A percentile compares a stretch with the other conserved stretches of the same genome.
Evolutionary conservation across 2,888 invertebrate species (phyloP).

Genomic region (Drosophila fungiperda): DNA sequence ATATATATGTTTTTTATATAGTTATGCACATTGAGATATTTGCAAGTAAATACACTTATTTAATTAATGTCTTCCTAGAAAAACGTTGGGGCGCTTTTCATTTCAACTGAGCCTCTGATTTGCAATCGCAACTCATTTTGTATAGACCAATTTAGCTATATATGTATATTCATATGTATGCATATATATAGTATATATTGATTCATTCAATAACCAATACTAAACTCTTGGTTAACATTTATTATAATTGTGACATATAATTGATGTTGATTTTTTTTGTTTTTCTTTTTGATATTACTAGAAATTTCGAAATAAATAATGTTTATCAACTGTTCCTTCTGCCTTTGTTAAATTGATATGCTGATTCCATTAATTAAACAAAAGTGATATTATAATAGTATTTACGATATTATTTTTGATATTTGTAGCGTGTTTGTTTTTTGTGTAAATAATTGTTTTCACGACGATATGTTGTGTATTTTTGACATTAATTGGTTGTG

Average conservation of each 20-base stretch:
- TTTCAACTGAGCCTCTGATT: conserved; percentile 63
- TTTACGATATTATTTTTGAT: conserved; percentile 10
- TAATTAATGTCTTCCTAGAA: conserved; percentile 70
- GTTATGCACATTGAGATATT: conserved; percentile 66
- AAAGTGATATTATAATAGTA: conserved; percentile 39
- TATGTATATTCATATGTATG: conserved; percentile 52
- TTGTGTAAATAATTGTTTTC: conserved; percentile 60
- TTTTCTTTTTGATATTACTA: background rate
- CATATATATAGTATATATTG: conserved; percentile 34
- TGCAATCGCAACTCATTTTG: conserved; percentile 76
- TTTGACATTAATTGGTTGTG: conserved; percentile 77
- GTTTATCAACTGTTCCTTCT: conserved; percentile 56
- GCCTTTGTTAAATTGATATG: conserved; percentile 84
- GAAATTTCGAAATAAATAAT: conserved; percentile 19
- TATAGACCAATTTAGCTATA: conserved; percentile 69
- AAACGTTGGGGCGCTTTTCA: conserved; percentile 39
- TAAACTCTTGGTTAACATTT: conserved; percentile 81
- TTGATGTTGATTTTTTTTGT: conserved; percentile 60
- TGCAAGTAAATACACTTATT: conserved; percentile 75
- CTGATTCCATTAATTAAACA: conserved; percentile 84
- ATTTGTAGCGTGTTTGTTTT: conserved; percentile 15
- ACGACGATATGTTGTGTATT: conserved; percentile 78
- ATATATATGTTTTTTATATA: conserved; percentile 34
- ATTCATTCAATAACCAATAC: conserved; percentile 73
- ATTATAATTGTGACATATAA: conserved; percentile 61